Conservation (phyloP, 2,113 vertebrate genomes). For the Anoplopoma fimbria region DNA sequence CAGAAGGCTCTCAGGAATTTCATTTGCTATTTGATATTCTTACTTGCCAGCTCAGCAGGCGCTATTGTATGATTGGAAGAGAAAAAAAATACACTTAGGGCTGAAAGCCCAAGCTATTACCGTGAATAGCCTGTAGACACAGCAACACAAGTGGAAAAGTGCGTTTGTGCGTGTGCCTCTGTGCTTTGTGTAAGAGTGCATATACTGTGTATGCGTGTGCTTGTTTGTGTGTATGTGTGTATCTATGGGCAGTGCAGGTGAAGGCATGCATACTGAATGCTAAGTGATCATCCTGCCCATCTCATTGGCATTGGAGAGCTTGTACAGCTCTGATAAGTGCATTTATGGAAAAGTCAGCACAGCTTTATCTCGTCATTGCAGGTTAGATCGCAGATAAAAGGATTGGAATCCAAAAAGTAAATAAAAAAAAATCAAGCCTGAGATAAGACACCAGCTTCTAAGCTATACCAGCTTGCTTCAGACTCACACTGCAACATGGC, state of each 20-base stretch:
- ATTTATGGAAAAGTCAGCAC: constrained; percentile 81
- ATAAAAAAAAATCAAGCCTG: constrained; percentile 60
- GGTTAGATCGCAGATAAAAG: constrained; percentile 83
- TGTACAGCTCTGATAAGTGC: constrained; percentile 82
- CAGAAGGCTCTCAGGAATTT: constrained; percentile 77
- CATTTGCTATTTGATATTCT: constrained; percentile 84
- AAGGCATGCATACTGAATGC: constrained; percentile 75
- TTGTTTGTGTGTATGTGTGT: constrained; percentile 36
- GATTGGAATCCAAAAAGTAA: constrained; percentile 74
- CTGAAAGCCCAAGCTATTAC: constrained; percentile 77
- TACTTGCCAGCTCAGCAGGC: constrained; percentile 80
- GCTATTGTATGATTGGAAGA: constrained; percentile 76
- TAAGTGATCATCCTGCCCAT: constrained; percentile 74
- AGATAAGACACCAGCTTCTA: constrained; percentile 66
- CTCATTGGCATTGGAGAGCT: constrained; percentile 78
- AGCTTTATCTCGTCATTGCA: constrained; percentile 84
- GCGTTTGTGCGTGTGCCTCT: constrained; percentile 51
- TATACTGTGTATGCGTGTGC: constrained; percentile 44
- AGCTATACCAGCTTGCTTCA: constrained; percentile 49
- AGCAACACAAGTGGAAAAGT: constrained; percentile 63
- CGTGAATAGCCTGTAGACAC: constrained; percentile 73
- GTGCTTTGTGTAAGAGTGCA: constrained; percentile 29
- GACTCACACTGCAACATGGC: constrained; percentile 45
- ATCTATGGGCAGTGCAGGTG: constrained; percentile 62
- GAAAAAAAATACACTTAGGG: constrained; percentile 72